Conservation (phyloP, 2,113 vertebrate species). For the Callospermophilus lateralis region DNA sequence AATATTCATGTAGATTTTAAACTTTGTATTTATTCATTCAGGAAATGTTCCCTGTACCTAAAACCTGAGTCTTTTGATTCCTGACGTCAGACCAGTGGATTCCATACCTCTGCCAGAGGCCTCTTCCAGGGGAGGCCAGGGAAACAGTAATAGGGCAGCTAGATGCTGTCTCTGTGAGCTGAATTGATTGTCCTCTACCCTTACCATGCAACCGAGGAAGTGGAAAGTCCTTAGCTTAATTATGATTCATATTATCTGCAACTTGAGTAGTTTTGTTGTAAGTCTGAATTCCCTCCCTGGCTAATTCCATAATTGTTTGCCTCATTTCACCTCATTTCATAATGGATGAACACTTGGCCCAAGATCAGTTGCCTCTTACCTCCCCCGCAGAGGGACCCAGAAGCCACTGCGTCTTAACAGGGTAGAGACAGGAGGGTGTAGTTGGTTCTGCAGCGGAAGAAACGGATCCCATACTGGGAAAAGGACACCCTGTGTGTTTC, state of each 20-base stretch:
- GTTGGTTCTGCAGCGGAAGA: not conserved
- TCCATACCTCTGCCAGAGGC: accelerated
- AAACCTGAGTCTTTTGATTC: not conserved
- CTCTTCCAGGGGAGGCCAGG: accelerated
- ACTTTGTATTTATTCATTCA: not conserved
- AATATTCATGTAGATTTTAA: not conserved
- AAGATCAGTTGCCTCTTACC: not conserved
- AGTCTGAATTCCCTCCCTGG: not conserved
- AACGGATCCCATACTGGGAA: accelerated
- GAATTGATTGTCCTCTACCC: accelerated
- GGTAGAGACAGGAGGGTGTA: not conserved
- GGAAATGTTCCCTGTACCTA: not conserved
- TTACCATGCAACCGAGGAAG: accelerated
- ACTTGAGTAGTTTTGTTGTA: not conserved
- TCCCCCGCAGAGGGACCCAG: not conserved
- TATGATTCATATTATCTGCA: not conserved
- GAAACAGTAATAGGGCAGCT: too few relatives aligned
- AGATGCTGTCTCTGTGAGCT: accelerated
- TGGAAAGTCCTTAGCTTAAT: not conserved
- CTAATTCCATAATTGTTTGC: constrained; percentile 10
- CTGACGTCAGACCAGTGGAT: accelerated
- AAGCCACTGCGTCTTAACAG: accelerated
- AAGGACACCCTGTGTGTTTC: accelerated
- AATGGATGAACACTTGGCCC: constrained; percentile 21
- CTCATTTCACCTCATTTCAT: not conserved